Base-by-base conservation (phyloP, 2,113 vertebrate genomes). In the Mirza zaza region DNA sequence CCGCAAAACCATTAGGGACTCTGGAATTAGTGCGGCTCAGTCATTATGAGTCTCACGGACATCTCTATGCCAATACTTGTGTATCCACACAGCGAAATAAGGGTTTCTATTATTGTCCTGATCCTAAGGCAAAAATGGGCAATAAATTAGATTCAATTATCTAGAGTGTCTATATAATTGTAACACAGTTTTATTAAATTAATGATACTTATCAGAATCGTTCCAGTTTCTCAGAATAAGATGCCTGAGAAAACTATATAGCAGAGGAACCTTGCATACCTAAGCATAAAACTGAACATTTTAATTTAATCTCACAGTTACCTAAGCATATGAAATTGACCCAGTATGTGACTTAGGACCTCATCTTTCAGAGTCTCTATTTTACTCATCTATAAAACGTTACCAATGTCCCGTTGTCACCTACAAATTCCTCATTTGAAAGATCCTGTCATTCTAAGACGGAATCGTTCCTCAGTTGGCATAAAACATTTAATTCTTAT, bases 131-230 rank as follows among this genome's bases (percentile, higher is more conserved):
- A 90, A 84, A 93, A 87, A 85, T 57, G 23, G 48, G 39, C 88
- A 96, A 95, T 92, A 92, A 87, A 96, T 96, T 97, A 89, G 63
- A 76, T 93, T 52, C 52, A 81, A 79, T 97, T 96, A 91, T 94
- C 77, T 95, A 94, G 52, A 94, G 39, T 63, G 34, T 87, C 75
- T 82, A 52, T 76, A 36, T 91, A 85, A 96, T 89, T 71, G n/a
- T 42, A 45, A 10, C 59, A 42, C 18, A 65, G 21, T 90, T 95
- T 88, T 97, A 95, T 70, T 67, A 91, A 76, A 91, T 61, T 90
- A 84, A 81, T 93, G 71, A 79, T 52, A 85, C 21, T 70, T 81
- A 91, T 70, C 55, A 92, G 42, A 87, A 86, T 82, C 23, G 6
- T 84, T 97, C 23, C 27, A 81, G 7, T 68, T 92, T 81, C 32